Evolutionary conservation across 1,140 invertebrate genomes (phyloP), one percentile per base, ranked within the genome.

Genomic region (Lasioglossum albipes): DNA sequence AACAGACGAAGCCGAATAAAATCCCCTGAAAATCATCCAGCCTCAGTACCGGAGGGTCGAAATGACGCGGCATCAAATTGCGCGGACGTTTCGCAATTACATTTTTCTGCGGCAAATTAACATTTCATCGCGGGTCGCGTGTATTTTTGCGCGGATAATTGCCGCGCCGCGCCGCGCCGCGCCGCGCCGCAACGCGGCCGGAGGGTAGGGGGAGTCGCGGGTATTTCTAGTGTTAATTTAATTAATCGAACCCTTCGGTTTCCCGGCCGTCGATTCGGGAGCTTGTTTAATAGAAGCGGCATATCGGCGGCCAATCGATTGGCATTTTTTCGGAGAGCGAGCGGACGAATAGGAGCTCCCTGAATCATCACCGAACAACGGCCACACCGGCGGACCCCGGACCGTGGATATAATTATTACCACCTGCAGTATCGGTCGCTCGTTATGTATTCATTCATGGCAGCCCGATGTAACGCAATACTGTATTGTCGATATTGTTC

Each of bases 401-500:
- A 64, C 41, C 36, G 36, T 72, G 82, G 77, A 87, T 87, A 86
- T 87, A 87, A 87, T 87, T 87, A 87, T 87, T 86, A 83, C 74
- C 57, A 70, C 73, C 70, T 76, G 84, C 84, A 69, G 72, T 83
- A 74, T 79, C 84, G 70, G 79, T 78, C 67, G 84, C 78, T 87
- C 78, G 85, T 87, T 86, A 87, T 52, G 82, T 81, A 86, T 86
- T 86, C 85, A 86, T 87, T 86, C 81, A 73, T 65, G 59, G 77
- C 75, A 27, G 62, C 41, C 75, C 74, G 77, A 68, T 87, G 82
- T 87, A 87, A 86, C 67, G 85, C 81, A 84, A 86, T 86, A 80
- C 70, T 82, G 70, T 82, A 81, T 81, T 64, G 75, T 61, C 84
- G 78, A 86, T 82, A 87, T 86, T 87, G 84, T 87, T 86, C 75